Evolutionary conservation across 2,888 invertebrate species (phyloP).

Genomic region (Lathronympha strigana): DNA sequence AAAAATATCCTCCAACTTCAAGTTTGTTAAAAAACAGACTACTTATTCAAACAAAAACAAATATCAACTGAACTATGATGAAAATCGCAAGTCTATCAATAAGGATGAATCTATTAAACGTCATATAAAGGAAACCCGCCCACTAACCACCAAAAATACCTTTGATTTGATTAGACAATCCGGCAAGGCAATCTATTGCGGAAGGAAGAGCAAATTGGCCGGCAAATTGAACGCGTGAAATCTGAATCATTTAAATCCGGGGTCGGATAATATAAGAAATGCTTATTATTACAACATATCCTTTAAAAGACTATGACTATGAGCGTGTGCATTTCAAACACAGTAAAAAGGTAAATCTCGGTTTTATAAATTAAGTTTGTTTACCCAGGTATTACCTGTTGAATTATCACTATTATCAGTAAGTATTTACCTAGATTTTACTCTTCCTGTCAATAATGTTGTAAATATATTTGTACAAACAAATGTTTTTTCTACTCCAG

Average conservation of each 20-base stretch:
- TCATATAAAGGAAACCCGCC: conserved; percentile 3
- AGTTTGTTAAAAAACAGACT: no score
- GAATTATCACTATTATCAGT: no score
- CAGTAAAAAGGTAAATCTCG: no score
- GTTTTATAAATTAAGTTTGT: no score
- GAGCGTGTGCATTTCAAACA: not conserved
- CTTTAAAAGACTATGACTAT: not conserved
- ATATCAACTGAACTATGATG: no score
- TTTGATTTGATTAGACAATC: conserved; percentile 15
- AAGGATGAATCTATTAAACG: not conserved
- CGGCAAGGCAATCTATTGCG: conserved; percentile 9
- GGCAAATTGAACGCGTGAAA: conserved; percentile 3
- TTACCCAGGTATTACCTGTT: no score
- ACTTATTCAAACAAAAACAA: no score
- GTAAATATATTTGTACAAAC: no score
- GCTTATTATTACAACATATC: not conserved
- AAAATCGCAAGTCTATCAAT: not conserved
- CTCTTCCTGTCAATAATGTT: no score
- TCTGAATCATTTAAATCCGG: not conserved
- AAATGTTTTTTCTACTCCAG: no score
- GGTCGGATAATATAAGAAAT: conserved; percentile 23
- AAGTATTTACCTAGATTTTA: no score
- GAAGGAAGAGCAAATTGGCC: conserved; percentile 27
- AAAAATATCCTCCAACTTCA: no score
- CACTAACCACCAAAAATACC: conserved; percentile 3